Percentiles rank a stretch among this genome's conserved stretches.
These are phyloP conservation scores for Ecliptopera silaceata DNA, from an alignment of 2,888 invertebrate species.

Conservation along the genomic window DNA sequence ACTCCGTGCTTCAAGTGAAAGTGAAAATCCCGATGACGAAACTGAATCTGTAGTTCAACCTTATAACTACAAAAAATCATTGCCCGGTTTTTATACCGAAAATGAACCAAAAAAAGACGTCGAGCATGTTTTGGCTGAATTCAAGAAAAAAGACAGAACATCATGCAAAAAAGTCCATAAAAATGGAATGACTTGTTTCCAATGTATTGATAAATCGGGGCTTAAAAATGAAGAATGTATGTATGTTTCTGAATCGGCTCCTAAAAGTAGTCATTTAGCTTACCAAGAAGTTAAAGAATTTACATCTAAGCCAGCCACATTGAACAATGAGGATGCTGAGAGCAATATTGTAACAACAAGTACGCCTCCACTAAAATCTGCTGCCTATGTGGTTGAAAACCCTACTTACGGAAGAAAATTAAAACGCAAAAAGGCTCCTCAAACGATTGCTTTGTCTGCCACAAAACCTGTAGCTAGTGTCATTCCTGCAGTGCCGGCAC, in stretches of 20 bases:
- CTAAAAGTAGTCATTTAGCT: slow-evolving; percentile 85
- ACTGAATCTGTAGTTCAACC: slow-evolving; percentile 57
- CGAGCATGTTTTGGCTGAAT: slow-evolving; percentile 88
- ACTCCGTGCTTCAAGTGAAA: slow-evolving; percentile 51
- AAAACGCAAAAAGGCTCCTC: slow-evolving; percentile 70
- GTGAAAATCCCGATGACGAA: slow-evolving; percentile 65
- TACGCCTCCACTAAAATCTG: slow-evolving; percentile 62
- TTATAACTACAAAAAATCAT: slow-evolving; percentile 74
- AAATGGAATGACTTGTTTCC: slow-evolving; percentile 90
- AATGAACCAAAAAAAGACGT: slow-evolving; percentile 85
- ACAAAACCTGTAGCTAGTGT: slow-evolving; percentile 50
- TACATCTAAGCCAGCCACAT: slow-evolving; percentile 72
- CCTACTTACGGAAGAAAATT: slow-evolving; percentile 66
- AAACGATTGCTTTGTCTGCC: slow-evolving; percentile 50
- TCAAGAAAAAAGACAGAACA: slow-evolving; percentile 87
- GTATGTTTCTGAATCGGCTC: slow-evolving; percentile 87
- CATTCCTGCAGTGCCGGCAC: slow-evolving; percentile 38
- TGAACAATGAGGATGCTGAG: slow-evolving; percentile 67
- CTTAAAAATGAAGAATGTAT: slow-evolving; percentile 91
- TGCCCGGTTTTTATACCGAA: slow-evolving; percentile 78
- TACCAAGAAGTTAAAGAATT: slow-evolving; percentile 86
- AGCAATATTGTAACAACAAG: slow-evolving; percentile 69
- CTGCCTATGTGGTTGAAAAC: slow-evolving; percentile 67
- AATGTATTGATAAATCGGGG: slow-evolving; percentile 87
- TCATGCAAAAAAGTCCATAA: slow-evolving; percentile 88